phyloP scores from a whole-genome alignment of 1,140 invertebrate genomes.

The Mya arenaria region DNA sequence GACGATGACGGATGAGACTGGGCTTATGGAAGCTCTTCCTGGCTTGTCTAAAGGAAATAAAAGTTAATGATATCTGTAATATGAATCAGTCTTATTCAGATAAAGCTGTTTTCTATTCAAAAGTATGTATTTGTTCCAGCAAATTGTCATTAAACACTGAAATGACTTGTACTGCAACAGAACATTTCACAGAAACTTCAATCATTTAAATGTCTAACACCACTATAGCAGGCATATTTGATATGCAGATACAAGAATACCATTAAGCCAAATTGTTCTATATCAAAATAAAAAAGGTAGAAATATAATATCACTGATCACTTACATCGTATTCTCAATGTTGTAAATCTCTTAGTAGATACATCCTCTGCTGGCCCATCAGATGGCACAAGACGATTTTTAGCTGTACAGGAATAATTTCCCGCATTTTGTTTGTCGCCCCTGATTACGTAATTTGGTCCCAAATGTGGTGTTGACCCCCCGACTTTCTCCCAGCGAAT shows the following conservation, averaged over 20 bases:
- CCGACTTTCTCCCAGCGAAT: constrained; percentile 59
- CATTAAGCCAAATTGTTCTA: too few relatives aligned
- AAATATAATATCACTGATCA: too few relatives aligned
- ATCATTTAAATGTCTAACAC: too few relatives aligned
- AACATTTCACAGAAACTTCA: too few relatives aligned
- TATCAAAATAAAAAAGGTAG: too few relatives aligned
- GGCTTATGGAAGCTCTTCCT: constrained; percentile 54
- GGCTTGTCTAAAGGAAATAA: constrained; percentile 56
- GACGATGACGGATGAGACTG: constrained; percentile 50
- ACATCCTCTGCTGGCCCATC: constrained; percentile 28
- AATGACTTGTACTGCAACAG: too few relatives aligned
- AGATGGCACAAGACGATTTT: constrained; percentile 36
- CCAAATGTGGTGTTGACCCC: constrained; percentile 12
- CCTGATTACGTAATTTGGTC: constrained; percentile 42
- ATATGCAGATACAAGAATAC: too few relatives aligned
- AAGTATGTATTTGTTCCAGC: too few relatives aligned
- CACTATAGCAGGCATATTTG: too few relatives aligned
- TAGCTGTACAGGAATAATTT: constrained; percentile 48
- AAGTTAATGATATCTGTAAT: background rate
- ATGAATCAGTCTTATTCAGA: too few relatives aligned
- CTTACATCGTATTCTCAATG: constrained; percentile 42
- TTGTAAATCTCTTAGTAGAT: constrained; percentile 21
- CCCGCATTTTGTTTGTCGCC: constrained; percentile 28
- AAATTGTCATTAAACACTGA: too few relatives aligned
- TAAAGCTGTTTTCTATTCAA: too few relatives aligned